Base-by-base conservation (phyloP, 2,797 vertebrate genomes). In the Podargus strigoides region DNA sequence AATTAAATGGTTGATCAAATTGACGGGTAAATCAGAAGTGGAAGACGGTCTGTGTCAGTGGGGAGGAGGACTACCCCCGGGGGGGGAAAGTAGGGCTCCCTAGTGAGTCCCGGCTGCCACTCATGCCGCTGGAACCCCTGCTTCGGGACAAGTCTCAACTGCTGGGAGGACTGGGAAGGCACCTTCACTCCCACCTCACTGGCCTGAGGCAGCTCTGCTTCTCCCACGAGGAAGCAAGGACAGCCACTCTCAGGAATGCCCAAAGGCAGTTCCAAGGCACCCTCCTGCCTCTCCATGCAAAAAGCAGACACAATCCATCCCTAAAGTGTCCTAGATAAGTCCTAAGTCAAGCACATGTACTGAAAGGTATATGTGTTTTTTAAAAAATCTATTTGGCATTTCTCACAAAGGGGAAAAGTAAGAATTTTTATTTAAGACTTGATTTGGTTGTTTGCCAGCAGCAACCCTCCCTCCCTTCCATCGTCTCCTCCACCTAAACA, bases 1-100 rank as follows among this genome's bases (percentile, higher is more conserved):
- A 96, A 95, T 94, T 90, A 92, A 96, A 89, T 64, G 64, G 47
- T 72, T 80, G 83, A 89, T 85, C 80, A 93, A 91, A 92, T 74
- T 89, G 90, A 64, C 68, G 5, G 5, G 55, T 84, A 85, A 89
- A 90, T 87, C 37, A 77, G 60, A 76, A 82, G 89, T 1, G 3
- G 62, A 69, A 94, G 59, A 26, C 0, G 1, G 47, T 63, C 24
- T 56, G 23, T 28, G 17, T 12, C 1, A 0, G 36, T 4, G 4
- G 22, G 44, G 39, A 81, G 36, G 37, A 36, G 47, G 2, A 0
- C 53, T 32, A 5, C 4, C 22, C 14, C 22, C 1, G 4, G 0
- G 2, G 63, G 47, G 4, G 27, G 6, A 62, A n/a, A n/a, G n/a
- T n/a, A n/a, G 12, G 0, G 1, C 13, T 50, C 28, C n/a, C 44